Base-by-base conservation (phyloP, 1,140 invertebrate genomes). In the Semibalanus balanoides region DNA sequence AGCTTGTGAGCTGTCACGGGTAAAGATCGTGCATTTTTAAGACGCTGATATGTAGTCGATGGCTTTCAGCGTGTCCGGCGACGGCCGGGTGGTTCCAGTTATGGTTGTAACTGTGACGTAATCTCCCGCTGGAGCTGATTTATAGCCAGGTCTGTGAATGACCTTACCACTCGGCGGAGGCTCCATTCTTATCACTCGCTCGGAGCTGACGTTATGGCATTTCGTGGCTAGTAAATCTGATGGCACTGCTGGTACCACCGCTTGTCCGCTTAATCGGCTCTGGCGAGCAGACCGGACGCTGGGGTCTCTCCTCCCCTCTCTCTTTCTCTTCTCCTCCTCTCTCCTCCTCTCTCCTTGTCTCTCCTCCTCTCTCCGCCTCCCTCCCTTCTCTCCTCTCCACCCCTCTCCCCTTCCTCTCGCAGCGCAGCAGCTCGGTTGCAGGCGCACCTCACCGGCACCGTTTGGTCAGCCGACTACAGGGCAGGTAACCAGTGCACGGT, bases 51-150 rank as follows among this genome's bases (percentile, higher is more conserved):
- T 64, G 51, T 64, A 25, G 51, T 25, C 51, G 51, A 25, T 73
- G 31, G 31, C 75, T 22, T 76, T 78, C 30, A 74, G 75, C 0
- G 27, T 35, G 30, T 1, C 51, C 51, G 14, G 51, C 51, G 22
- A 64, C 22, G 51, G 51, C 51, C 7, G 51, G 7, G 51, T 25
- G 51, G 51, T 64, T 25, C 51, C 51, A 25, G 14, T 64, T 64
- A 64, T 22, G 51, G 51, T 22, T 64, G 51, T 64, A 14, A 19
- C 51, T 3, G 22, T 64, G 51, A 14, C 51, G 51, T 64, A 64
- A 64, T 64, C 51, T 25, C 7, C 5, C 51, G 11, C 1, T 25
- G 51, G 11, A 3, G 14, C 22, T 64, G 51, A 64, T 64, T 64
- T 64, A 64, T 64, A 3, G 22, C 51, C 22, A 3, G 22, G 51